Evolutionary conservation across 2,113 vertebrate genomes (phyloP), one percentile per base, ranked within the genome.

Genomic region (Chunga burmeisteri): DNA sequence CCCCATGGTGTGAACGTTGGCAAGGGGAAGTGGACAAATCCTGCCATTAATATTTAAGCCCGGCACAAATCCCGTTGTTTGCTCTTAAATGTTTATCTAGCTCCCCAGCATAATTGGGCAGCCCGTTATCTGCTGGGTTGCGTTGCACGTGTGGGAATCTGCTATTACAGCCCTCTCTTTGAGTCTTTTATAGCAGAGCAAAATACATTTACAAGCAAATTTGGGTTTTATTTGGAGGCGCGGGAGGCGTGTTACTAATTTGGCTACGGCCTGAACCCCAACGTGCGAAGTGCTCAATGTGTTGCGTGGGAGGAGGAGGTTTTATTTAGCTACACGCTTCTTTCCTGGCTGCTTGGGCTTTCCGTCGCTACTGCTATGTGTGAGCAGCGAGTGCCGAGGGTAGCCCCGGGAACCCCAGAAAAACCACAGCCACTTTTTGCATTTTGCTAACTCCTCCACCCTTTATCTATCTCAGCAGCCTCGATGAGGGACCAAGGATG

Each of bases 1-100:
- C 95, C 92, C 94, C 77, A 90, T 9, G 50, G 88, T 79, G 94
- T 85, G 85, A 94, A 80, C n/a, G 1, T 56, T 96, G 95, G 95
- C 94, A 95, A 81, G 66, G 96, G 88, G 94, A 94, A 86, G 83
- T 92, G 95, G 92, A 94, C 84, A 95, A 94, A 95, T 96, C 86
- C 81, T 91, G 82, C 87, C 94, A 96, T 95, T 92, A 97, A 96
- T 97, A 96, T 96, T 95, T 96, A 93, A 97, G 93, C 94, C 74
- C 66, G 2, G 52, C 90, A 88, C 86, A 96, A 94, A 96, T 96
- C 95, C 93, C 3, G 17, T 94, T 97, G 91, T 97, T 97, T 96
- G 94, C 91, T 96, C 91, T 96, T 91, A 95, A 95, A 95, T 95
- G 85, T 97, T 96, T 93, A 95, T 95, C 85, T 61, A 92, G 81